These are phyloP conservation scores for Trachelipus rathkii DNA, from an alignment of 1,140 invertebrate species.

Conservation along the genomic window DNA sequence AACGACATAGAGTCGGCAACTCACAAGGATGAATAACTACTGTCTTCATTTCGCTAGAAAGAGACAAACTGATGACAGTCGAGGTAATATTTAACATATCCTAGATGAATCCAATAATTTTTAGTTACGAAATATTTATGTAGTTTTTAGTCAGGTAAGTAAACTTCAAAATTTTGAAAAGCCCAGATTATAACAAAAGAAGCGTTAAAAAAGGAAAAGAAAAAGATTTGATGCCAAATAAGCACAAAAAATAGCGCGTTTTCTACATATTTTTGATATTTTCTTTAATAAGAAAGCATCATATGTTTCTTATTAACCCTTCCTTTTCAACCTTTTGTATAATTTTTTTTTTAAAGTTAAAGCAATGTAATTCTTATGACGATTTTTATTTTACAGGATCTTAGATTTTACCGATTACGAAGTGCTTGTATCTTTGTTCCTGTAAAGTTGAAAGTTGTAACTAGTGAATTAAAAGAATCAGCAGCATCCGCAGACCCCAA, in stretches of 20 bases:
- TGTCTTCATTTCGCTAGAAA: slow-evolving; percentile 74
- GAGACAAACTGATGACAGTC: slow-evolving; percentile 66
- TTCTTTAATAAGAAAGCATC: slow-evolving; percentile 24
- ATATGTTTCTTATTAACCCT: background rate
- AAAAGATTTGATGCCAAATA: too few species aligned
- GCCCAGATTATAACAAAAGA: too few species aligned
- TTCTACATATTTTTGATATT: too few species aligned
- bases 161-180: too few species aligned
- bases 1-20: slow-evolving; percentile 63
- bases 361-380: too few species aligned
- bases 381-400: slow-evolving; percentile 57
- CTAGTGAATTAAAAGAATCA: slow-evolving; percentile 77
- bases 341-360: too few species aligned
- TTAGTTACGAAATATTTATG: too few species aligned
- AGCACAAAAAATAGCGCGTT: too few species aligned
- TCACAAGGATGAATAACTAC: slow-evolving; percentile 69
- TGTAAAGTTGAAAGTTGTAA: slow-evolving; percentile 74
- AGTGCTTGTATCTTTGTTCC: slow-evolving; percentile 86
- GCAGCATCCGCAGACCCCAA: slow-evolving; percentile 70
- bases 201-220: too few species aligned
- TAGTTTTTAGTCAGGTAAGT: too few species aligned
- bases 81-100: slow-evolving; percentile 21
- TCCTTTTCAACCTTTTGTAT: background rate
- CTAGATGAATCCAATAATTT: too few species aligned
- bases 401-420: slow-evolving; percentile 74